phyloP scores from a whole-genome alignment of 2,113 vertebrate species.

The Aegypius monachus region DNA sequence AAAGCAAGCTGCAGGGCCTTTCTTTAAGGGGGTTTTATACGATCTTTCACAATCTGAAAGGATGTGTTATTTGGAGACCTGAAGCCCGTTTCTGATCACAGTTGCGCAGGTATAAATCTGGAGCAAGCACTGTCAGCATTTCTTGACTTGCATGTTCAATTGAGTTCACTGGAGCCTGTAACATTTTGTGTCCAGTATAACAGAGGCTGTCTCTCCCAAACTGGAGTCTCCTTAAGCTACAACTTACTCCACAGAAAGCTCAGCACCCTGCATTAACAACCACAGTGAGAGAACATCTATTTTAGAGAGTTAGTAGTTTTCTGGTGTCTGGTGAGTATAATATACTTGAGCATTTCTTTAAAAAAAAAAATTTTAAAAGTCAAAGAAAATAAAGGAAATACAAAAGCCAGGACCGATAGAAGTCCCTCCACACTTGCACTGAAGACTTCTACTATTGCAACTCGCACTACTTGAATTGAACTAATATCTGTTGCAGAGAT shows the following conservation, averaged over 20 bases:
- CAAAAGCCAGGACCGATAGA: neutral
- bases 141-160: neutral
- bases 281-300: neutral
- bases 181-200: neutral
- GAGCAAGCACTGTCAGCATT: neutral
- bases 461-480: neutral
- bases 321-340: neutral
- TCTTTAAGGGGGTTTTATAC: neutral
- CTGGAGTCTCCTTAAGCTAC: neutral
- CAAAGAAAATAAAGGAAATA: neutral
- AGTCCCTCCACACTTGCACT: neutral
- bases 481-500: neutral
- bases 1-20: conserved; percentile 5
- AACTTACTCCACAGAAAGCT: neutral
- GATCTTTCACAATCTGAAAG: neutral
- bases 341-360: neutral
- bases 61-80: neutral
- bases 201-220: neutral
- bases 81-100: neutral
- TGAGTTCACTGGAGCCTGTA: neutral
- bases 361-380: neutral
- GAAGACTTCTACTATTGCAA: neutral
- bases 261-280: neutral
- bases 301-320: neutral
- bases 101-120: neutral